A percentile compares a stretch with the other conserved stretches of the same genome.
Evolutionary conservation across 2,888 invertebrate genomes (phyloP).

Genomic region (Sepioteuthis lessoniana): DNA sequence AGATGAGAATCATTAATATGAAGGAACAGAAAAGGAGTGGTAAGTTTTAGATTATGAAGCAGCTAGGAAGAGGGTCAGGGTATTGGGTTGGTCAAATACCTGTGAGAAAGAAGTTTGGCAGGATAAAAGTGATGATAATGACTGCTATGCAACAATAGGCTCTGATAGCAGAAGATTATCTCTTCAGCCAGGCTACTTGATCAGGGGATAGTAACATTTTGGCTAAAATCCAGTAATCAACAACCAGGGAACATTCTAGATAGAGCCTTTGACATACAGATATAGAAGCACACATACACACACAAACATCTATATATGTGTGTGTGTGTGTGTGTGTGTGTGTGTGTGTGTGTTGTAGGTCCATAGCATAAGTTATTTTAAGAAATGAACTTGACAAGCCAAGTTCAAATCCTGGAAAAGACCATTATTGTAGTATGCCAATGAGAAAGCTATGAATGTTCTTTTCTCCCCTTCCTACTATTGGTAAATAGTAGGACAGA

Average conservation of each 20-base stretch:
- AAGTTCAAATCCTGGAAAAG: too few species aligned
- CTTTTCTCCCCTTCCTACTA: too few species aligned
- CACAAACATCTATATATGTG: too few species aligned
- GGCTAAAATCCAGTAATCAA: background rate
- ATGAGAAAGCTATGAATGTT: too few species aligned
- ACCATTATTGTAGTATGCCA: too few species aligned
- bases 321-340: too few species aligned
- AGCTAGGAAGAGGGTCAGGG: background rate
- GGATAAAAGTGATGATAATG: background rate
- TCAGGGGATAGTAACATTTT: background rate
- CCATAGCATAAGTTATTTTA: too few species aligned
- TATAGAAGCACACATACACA: background rate
- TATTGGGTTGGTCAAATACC: background rate
- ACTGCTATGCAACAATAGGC: too few species aligned
- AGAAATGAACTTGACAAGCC: too few species aligned
- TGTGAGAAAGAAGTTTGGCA: conserved; percentile 33
- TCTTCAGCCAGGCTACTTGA: background rate
- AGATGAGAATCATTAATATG: background rate
- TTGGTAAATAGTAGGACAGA: too few species aligned
- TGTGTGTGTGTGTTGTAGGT: too few species aligned
- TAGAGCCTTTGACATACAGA: background rate
- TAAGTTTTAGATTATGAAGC: background rate
- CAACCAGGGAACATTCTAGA: background rate
- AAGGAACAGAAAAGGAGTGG: background rate
- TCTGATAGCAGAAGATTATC: conserved; percentile 14